phyloP scores from a whole-genome alignment of 2,797 vertebrate genomes.

The Erethizon dorsatum region DNA sequence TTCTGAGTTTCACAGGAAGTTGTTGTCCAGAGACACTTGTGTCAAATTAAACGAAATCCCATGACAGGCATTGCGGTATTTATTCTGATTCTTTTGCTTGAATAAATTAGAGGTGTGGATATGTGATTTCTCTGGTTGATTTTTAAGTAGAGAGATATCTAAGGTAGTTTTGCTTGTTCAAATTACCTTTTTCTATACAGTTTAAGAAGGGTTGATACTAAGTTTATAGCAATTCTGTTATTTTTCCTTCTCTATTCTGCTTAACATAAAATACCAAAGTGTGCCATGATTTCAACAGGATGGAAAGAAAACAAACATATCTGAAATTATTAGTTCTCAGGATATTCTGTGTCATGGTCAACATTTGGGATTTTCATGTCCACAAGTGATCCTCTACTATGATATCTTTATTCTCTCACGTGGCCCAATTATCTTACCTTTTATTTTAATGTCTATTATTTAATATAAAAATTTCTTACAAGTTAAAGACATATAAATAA shows the following conservation, averaged over 20 bases:
- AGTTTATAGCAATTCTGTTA: background rate
- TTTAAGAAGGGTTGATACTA: background rate
- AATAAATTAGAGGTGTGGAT: background rate
- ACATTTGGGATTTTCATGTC: background rate
- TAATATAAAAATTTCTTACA: background rate
- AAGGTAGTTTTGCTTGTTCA: background rate
- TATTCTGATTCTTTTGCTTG: background rate
- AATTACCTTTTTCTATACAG: background rate
- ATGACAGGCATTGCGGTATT: background rate
- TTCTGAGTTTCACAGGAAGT: background rate
- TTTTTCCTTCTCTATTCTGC: background rate
- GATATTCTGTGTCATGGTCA: background rate
- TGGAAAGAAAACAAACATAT: background rate
- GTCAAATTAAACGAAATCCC: background rate
- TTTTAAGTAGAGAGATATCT: slow-evolving; percentile 21
- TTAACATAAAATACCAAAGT: slow-evolving; percentile 18
- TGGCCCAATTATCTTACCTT: background rate
- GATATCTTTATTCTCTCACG: background rate
- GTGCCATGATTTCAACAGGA: background rate
- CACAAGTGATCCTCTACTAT: background rate
- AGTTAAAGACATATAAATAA: background rate
- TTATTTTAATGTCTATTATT: background rate
- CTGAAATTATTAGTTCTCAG: background rate
- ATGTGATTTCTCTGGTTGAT: background rate
- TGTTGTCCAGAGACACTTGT: background rate